Base-by-base conservation (phyloP, 2,113 vertebrate genomes). In the Capra hircus region DNA sequence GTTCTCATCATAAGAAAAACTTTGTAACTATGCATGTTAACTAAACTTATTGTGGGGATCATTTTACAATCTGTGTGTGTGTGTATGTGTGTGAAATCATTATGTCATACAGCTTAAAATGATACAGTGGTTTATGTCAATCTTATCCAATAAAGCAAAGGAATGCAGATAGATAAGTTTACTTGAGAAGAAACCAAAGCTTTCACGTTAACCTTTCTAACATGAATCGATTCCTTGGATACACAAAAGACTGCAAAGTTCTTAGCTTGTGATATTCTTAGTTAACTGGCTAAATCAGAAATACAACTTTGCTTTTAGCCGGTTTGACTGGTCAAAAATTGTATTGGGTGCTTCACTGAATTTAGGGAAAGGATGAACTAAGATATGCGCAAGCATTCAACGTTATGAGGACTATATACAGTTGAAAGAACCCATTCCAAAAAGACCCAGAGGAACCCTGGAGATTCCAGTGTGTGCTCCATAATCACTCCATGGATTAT, bases 251-350 rank as follows among this genome's bases (percentile, higher is more conserved):
- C 59, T 43, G 15, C 82, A 30, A 77, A 55, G 4, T 55, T 93
- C 85, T 52, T 82, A n/a, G 19, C 74, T 52, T 48, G 30, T 92
- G 43, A 48, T 77, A 23, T 16, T 64, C 83, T 97, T 7, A 88
- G 87, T 88, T 80, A 95, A 93, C 33, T 81, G 16, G 27, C 23
- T 96, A 83, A 74, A 96, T 91, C 6, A n/a, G 36, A 96, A 90
- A 85, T 55, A 55, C 28, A 90, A 15, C 21, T 74, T 89, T 93
- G n/a, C 82, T 87, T 84, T 96, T 95, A 93, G 27, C 10, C 25
- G 81, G 23, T 90, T 84, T n/a, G 27, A 15, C 11, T 55, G 10
- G 40, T 53, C 7, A 95, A 80, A 95, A 77, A 90, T 95, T 91
- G 92, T 77, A 90, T n/a, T 91, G 19, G n/a, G 25, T 93, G 33